Evolutionary conservation across 2,888 invertebrate genomes (phyloP).

Genomic region (Oligia strigilis): DNA sequence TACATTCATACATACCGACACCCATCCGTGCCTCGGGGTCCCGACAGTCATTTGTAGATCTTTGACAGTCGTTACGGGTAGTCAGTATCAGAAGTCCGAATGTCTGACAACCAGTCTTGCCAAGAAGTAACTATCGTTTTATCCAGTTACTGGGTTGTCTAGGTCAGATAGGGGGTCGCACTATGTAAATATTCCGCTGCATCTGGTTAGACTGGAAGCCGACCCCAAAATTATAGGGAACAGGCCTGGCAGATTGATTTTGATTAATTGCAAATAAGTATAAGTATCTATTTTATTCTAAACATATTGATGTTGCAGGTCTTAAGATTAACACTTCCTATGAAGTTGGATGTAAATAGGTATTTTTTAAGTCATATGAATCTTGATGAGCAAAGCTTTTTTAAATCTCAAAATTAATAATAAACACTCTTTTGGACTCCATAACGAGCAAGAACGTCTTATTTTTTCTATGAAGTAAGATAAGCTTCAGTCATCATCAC

Average conservation of each 20-base stretch:
- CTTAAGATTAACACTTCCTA: not conserved
- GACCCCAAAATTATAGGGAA: not conserved
- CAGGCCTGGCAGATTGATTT: not conserved
- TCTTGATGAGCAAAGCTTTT: not conserved
- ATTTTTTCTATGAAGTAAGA: conserved; percentile 47
- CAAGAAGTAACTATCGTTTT: not conserved
- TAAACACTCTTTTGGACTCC: conserved; percentile 9
- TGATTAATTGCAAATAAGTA: not conserved
- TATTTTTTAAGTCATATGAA: not conserved
- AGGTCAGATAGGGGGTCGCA: not conserved
- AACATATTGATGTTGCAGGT: not conserved
- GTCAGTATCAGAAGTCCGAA: not conserved
- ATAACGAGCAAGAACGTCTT: conserved; percentile 6
- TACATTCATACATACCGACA: not conserved
- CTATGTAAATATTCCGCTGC: not conserved
- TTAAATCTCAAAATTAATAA: not conserved
- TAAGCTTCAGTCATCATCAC: conserved; percentile 49
- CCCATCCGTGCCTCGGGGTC: not conserved
- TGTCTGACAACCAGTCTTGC: not conserved
- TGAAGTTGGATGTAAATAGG: not conserved
- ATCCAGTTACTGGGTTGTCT: not conserved
- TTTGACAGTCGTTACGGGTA: not conserved
- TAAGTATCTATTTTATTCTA: not conserved
- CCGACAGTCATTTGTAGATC: not conserved
- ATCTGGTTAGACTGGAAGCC: not conserved